phyloP scores from a whole-genome alignment of 2,113 vertebrate genomes.

The Alosa alosa region DNA sequence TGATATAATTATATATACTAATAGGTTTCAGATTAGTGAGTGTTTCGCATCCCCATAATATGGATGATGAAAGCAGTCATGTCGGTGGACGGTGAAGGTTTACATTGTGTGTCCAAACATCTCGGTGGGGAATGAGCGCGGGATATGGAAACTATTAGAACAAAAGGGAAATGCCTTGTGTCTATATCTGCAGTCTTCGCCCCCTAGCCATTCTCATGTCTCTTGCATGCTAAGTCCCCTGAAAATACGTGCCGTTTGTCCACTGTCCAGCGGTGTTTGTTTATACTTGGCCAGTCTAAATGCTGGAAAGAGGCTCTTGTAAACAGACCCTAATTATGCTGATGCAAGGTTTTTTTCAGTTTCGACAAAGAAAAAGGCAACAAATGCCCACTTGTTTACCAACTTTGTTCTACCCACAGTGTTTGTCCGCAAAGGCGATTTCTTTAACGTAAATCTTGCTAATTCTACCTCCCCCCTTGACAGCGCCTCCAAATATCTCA shows the following conservation, averaged over 20 bases:
- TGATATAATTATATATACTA: slow-evolving; percentile 26
- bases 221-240: background rate
- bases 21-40: slow-evolving; percentile 24
- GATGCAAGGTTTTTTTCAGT: background rate
- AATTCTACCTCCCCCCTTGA: background rate
- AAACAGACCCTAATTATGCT: background rate
- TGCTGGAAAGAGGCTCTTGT: slow-evolving; percentile 16
- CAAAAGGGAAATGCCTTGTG: slow-evolving; percentile 36
- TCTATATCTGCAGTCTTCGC: slow-evolving; percentile 14
- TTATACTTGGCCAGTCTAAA: slow-evolving; percentile 27
- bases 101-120: slow-evolving; percentile 33
- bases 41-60: background rate
- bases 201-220: background rate
- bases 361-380: background rate
- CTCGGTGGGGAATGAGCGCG: slow-evolving; percentile 23
- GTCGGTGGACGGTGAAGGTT: slow-evolving; percentile 3
- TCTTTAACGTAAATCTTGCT: background rate
- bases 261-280: slow-evolving; percentile 28
- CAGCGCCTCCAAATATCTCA: background rate
- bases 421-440: background rate
- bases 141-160: slow-evolving; percentile 54
- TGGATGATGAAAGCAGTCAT: slow-evolving; percentile 20
- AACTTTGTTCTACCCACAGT: background rate
- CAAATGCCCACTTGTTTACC: background rate
- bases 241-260: background rate